Evolutionary conservation across 53 echinoderm and acorn worm species (phyloP), one percentile per base, ranked within the genome.

Genomic region (Echinarachnius parma): DNA sequence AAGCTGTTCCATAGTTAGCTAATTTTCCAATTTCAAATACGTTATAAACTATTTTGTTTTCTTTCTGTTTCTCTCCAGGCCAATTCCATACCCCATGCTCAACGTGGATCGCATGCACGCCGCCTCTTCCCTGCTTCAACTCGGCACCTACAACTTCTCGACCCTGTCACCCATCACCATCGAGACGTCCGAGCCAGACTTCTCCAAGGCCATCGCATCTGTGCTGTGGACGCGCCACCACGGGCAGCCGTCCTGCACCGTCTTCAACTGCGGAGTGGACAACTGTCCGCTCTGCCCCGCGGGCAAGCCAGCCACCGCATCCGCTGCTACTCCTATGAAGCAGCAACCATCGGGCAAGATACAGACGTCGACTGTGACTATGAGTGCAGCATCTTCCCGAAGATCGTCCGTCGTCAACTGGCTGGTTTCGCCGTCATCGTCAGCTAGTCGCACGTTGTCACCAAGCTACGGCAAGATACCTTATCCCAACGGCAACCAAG

Each of bases 221-320:
- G 74, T 72, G 26, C 55, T 72, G 56, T 72, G 74, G 74, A 24
- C 55, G 35, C 74, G 74, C 16, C 57, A 72, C 19, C 57, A 28
- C 11, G 23, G 35, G 2, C 57, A 37, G 5, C n/a, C 74, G 15
- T 16, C 57, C 9, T 35, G 28, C 4, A 27, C 36, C 5, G 3
- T 72, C 57, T 72, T 72, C 74, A 72, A 72, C 33, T 72, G 74
- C 44, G 56, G 57, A 16, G 29, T 72, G 28, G 19, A 28, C 55
- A 72, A 72, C 74, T 72, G 74, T 56, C 74, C 74, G n/a, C 57
- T 72, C 15, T 72, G 74, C 29, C 74, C 74, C 3, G 39, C 55
- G 1, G 39, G 7, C 1, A 37, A 27, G 4, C 13, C 53, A 1
- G 21, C 54, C 5, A 35, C 5, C 28, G 27, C 28, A 18, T 18